Conservation (phyloP, 2,113 vertebrate species). For the Pseudorasbora parva region DNA sequence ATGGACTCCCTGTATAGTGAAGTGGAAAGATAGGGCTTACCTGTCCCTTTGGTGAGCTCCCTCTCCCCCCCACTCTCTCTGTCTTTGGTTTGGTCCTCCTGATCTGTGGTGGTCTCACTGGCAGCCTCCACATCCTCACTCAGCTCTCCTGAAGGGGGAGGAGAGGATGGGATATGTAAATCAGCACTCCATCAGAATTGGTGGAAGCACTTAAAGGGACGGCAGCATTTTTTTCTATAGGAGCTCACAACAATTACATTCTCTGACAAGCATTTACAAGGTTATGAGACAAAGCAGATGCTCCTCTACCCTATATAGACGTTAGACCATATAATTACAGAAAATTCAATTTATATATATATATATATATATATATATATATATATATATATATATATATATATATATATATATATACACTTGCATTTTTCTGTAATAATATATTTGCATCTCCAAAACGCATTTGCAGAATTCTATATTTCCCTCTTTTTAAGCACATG, state of each 20-base stretch:
- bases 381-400: too few species aligned
- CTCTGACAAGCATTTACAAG: slow-evolving; percentile 76
- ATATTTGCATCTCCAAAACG: neutral
- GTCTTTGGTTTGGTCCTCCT: slow-evolving; percentile 94
- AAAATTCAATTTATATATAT: slow-evolving; percentile 41
- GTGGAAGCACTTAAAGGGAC: slow-evolving; percentile 86
- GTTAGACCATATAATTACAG: slow-evolving; percentile 34
- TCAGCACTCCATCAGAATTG: slow-evolving; percentile 83
- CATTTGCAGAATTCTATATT: slow-evolving; percentile 22
- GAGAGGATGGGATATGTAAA: slow-evolving; percentile 82
- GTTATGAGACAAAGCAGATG: slow-evolving; percentile 73
- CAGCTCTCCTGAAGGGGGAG: slow-evolving; percentile 91
- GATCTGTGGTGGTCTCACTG: slow-evolving; percentile 85
- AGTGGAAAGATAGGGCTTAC: slow-evolving; percentile 76
- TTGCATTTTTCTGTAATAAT: slow-evolving; percentile 1
- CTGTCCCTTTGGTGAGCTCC: slow-evolving; percentile 94
- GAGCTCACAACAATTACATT: slow-evolving; percentile 77
- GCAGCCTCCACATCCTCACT: slow-evolving; percentile 94
- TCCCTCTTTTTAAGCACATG: neutral
- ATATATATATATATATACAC: neutral
- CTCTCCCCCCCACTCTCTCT: slow-evolving; percentile 90
- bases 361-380: too few species aligned
- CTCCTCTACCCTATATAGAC: slow-evolving; percentile 45
- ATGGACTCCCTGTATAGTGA: slow-evolving; percentile 7
- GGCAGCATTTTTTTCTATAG: slow-evolving; percentile 78